Evolutionary conservation across 2,888 invertebrate species (phyloP).

Genomic region (Crematogaster levior): DNA sequence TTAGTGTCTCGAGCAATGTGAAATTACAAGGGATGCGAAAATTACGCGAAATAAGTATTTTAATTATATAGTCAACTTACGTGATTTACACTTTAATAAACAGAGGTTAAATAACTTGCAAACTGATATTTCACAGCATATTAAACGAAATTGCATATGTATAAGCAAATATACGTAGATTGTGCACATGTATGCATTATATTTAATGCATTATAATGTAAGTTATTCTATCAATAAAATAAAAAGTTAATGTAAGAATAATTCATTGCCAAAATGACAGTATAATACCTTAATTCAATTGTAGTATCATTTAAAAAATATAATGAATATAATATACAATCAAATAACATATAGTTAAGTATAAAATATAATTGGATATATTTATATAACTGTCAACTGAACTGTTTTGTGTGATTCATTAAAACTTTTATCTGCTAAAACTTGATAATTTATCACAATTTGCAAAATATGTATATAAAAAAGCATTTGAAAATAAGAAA

Average conservation of each 20-base stretch:
- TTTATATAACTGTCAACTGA: neutral
- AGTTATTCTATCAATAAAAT: neutral
- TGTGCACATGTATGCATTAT: neutral
- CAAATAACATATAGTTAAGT: neutral
- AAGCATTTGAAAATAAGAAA: neutral
- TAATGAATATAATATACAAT: neutral
- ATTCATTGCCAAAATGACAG: neutral
- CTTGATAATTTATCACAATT: neutral
- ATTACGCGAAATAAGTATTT: slow-evolving; percentile 20
- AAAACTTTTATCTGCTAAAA: neutral
- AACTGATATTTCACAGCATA: neutral
- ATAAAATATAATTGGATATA: neutral
- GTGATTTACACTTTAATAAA: slow-evolving; percentile 15
- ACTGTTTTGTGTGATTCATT: too few relatives aligned
- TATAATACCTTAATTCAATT: neutral
- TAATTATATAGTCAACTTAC: neutral
- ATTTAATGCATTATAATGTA: neutral
- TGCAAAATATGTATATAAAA: neutral
- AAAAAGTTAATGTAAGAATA: neutral
- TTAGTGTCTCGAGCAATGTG: slow-evolving; percentile 53
- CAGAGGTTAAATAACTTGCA: neutral
- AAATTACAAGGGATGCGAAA: slow-evolving; percentile 66
- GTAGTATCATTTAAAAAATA: neutral
- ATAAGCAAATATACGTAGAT: neutral
- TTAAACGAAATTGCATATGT: neutral